Evolutionary conservation across 2,888 invertebrate genomes (phyloP), one percentile per base, ranked within the genome.

Genomic region (Julus scandinavius): DNA sequence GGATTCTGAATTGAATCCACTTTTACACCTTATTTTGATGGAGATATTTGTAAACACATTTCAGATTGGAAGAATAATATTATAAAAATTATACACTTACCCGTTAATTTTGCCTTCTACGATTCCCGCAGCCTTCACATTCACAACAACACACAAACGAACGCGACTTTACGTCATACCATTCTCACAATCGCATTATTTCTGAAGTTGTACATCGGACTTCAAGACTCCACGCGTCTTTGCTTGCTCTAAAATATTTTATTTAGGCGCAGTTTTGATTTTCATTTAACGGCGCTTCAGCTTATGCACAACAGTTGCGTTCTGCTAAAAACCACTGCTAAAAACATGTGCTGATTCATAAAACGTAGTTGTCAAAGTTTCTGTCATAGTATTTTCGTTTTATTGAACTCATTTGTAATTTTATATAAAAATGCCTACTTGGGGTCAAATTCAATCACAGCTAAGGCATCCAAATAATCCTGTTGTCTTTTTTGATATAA

Each of bases 401-500:
- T 11, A 72, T 72, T 72, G 20, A 72, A 72, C 63, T 45, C 13
- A 5, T 5, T 72, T 13, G 13, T 80, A 29, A 38, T 11, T 13
- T 38, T 38, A 7, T 45, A 11, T 29, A 38, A 93, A 91, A 92
- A 98, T 98, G 97, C 97, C 97, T 17, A 96, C 97, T 90, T 98
- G 98, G 98, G 96, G 96, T 93, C 98, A 98, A 94, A 97, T 98
- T 91, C 97, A 97, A 92, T 94, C 96, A 40, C 97, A 98, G 92
- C 93, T 98, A 87, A 94, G 97, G 90, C 96, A 98, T 92, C 96
- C 98, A 41, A 97, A 97, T 91, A 99, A 99, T 93, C 99, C 99
- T 0, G 97, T 99, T 15, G 99, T 99, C 13, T 99, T 99, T 93
- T 97, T 99, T 91, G 99, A 99, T 93, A 95, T 99, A 80, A 96